phyloP scores from a whole-genome alignment of 2,888 invertebrate species.

The Rotaria macrura region DNA sequence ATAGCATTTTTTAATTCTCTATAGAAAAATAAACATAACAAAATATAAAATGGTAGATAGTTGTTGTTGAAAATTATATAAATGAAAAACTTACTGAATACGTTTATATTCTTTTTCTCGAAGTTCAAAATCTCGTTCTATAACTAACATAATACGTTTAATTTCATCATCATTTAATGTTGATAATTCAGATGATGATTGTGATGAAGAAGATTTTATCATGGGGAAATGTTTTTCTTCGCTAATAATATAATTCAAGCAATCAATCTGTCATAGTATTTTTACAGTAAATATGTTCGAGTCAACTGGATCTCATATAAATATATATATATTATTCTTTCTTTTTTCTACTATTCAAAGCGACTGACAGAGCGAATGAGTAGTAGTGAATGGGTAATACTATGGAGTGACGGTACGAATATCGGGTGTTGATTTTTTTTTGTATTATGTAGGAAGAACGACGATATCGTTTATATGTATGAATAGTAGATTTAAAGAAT shows the following conservation, averaged over 20 bases:
- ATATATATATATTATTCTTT: too few relatives aligned
- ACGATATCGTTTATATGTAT: not conserved
- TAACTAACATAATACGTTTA: conserved; percentile 42
- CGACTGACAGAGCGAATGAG: too few relatives aligned
- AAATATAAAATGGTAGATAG: not conserved
- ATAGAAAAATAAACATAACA: conserved; percentile 22
- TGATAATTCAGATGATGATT: not conserved
- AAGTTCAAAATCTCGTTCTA: conserved; percentile 46
- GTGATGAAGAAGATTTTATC: not conserved
- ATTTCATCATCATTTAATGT: conserved; percentile 43
- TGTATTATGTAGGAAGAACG: not conserved
- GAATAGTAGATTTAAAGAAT: not conserved
- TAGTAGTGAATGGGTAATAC: too few relatives aligned
- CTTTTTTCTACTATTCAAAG: not conserved
- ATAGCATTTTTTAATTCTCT: conserved; percentile 43
- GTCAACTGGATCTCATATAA: too few relatives aligned
- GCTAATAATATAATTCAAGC: too few relatives aligned
- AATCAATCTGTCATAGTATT: too few relatives aligned
- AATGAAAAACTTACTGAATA: conserved; percentile 38
- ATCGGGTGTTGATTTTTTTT: not conserved
- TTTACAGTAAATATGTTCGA: too few relatives aligned
- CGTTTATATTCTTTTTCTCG: conserved; percentile 43
- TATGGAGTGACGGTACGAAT: not conserved
- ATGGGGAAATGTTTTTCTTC: not conserved
- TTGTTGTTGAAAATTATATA: not conserved